Evolutionary conservation across 1,140 invertebrate species (phyloP).

Genomic region (Cotesia chilonis): DNA sequence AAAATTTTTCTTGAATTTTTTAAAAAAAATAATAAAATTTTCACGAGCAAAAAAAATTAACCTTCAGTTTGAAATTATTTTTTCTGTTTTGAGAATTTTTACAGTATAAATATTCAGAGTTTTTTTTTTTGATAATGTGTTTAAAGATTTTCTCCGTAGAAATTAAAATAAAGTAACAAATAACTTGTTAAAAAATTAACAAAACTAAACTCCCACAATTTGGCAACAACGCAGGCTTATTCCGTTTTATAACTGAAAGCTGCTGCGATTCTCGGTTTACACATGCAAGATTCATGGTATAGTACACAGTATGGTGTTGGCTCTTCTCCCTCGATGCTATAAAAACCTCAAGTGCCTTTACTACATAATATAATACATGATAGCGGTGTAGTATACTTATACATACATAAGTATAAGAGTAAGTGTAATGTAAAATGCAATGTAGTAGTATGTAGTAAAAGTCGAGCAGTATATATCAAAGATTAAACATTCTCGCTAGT

Average conservation of each 20-base stretch:
- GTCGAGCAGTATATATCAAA: conserved; percentile 2
- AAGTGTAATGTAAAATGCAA: too few species aligned
- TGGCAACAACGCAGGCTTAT: conserved; percentile 7
- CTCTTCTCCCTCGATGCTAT: conserved; percentile 4
- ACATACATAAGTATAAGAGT: too few species aligned
- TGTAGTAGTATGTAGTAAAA: background rate
- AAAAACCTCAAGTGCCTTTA: conserved; percentile 18
- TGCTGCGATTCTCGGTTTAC: background rate
- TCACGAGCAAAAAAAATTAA: too few species aligned
- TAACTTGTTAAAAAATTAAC: background rate
- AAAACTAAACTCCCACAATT: background rate
- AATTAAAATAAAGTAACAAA: too few species aligned
- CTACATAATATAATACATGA: background rate
- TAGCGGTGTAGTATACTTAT: background rate
- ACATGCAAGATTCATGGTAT: conserved; percentile 14
- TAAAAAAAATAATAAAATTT: too few species aligned
- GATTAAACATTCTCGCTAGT: background rate
- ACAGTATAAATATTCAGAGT: too few species aligned
- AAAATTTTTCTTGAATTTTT: too few species aligned
- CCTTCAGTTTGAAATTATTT: too few species aligned
- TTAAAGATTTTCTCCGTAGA: too few species aligned
- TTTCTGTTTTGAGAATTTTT: too few species aligned
- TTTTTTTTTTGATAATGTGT: too few species aligned
- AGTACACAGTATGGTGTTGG: conserved; percentile 7
- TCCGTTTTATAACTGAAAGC: background rate